These are phyloP conservation scores for Stichodactyla helianthus DNA, from an alignment of 64 coral and sea anemone species.

Conservation along the genomic window DNA sequence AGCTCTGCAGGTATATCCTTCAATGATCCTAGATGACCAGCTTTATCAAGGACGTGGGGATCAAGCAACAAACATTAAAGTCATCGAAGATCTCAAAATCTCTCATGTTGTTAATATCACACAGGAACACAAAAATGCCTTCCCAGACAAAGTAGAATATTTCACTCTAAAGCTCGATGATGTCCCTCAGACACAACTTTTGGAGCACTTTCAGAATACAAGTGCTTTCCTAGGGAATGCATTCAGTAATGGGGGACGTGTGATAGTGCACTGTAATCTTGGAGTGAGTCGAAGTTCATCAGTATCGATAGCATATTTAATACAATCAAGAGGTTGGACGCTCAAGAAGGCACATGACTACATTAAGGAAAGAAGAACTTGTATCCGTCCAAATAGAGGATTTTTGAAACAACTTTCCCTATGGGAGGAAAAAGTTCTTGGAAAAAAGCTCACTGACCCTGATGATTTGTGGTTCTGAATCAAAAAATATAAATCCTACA, in stretches of 20 bases:
- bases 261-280: constrained; percentile 89
- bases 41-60: constrained; percentile 85
- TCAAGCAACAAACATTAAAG: constrained; percentile 72
- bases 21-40: constrained; percentile 69
- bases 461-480: constrained; percentile 92
- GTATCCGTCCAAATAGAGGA: constrained; percentile 79
- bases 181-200: constrained; percentile 66
- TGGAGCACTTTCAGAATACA: constrained; percentile 72
- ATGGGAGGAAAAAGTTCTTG: constrained; percentile 73
- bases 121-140: constrained; percentile 81
- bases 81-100: constrained; percentile 70
- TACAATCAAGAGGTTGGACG: constrained; percentile 77
- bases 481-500: neutral
- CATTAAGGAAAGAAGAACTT: constrained; percentile 66
- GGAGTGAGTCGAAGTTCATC: constrained; percentile 95
- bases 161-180: constrained; percentile 89
- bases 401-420: constrained; percentile 76
- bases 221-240: constrained; percentile 67
- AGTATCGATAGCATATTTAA: constrained; percentile 81
- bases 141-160: constrained; percentile 74
- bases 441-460: constrained; percentile 70
- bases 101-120: constrained; percentile 89
- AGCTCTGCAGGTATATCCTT: constrained; percentile 68
- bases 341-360: constrained; percentile 77
- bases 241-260: constrained; percentile 56